These are phyloP conservation scores for Acleris emargana DNA, from an alignment of 2,888 invertebrate genomes.

Conservation along the genomic window DNA sequence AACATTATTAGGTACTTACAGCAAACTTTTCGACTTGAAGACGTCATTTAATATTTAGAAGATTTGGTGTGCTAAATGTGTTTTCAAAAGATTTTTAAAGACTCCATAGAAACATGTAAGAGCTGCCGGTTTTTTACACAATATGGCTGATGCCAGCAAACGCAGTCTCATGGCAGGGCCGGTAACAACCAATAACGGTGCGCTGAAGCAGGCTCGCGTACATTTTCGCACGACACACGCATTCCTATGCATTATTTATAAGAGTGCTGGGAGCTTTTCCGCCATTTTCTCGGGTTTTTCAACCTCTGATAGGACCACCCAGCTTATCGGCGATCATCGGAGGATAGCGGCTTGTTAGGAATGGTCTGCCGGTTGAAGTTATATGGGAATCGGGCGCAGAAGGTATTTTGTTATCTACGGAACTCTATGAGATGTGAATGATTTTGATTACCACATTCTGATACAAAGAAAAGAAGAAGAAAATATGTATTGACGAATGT, in stretches of 20 bases:
- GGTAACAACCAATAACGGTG: slow-evolving; percentile 42
- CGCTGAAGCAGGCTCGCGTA: slow-evolving; percentile 49
- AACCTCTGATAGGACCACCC: slow-evolving; percentile 46
- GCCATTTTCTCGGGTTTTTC: slow-evolving; percentile 66
- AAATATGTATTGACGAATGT: too few species aligned
- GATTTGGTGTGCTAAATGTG: too few species aligned
- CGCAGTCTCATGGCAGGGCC: slow-evolving; percentile 9
- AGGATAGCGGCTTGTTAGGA: slow-evolving; percentile 39
- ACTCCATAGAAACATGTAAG: too few species aligned
- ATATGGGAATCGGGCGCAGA: slow-evolving; percentile 13
- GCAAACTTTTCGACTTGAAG: too few species aligned
- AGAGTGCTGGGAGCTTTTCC: slow-evolving; percentile 66
- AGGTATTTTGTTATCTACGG: background rate
- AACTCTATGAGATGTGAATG: background rate
- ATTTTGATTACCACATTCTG: too few species aligned
- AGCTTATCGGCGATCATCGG: slow-evolving; percentile 36
- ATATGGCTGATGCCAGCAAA: slow-evolving; percentile 5
- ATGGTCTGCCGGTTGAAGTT: slow-evolving; percentile 9
- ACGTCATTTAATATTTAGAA: too few species aligned
- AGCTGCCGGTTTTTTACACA: too few species aligned
- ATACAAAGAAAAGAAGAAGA: too few species aligned
- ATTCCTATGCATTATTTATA: slow-evolving; percentile 76
- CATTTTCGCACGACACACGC: slow-evolving; percentile 70
- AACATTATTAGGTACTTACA: too few species aligned
- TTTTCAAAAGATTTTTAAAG: too few species aligned